phyloP scores from a whole-genome alignment of 2,888 invertebrate genomes.

The Mythimna albipuncta region DNA sequence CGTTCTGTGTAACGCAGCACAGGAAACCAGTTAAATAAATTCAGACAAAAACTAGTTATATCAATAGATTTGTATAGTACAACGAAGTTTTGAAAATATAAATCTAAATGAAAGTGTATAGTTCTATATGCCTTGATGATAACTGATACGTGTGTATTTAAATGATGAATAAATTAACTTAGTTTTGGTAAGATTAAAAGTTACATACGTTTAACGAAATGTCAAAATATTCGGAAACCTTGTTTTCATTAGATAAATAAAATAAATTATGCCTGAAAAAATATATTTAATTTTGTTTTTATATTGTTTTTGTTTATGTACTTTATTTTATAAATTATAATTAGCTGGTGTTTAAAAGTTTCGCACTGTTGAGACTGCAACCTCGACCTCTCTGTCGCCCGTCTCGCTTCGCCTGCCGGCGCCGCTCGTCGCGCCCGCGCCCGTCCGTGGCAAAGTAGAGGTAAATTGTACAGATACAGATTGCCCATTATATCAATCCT shows the following conservation, averaged over 20 bases:
- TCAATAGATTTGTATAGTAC: neutral
- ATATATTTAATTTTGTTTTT: too few species aligned
- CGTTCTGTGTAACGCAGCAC: constrained; percentile 58
- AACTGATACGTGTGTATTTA: neutral
- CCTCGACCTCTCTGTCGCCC: neutral
- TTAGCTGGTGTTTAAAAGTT: too few species aligned
- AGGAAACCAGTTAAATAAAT: constrained; percentile 15
- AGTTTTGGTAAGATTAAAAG: neutral
- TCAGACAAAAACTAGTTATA: too few species aligned
- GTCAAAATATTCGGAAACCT: constrained; percentile 10
- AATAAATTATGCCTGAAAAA: too few species aligned
- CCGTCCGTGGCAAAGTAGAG: too few species aligned
- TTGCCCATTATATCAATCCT: neutral
- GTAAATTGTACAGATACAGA: constrained; percentile 5
- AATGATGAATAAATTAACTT: neutral
- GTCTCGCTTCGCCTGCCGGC: too few species aligned
- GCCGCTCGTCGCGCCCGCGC: too few species aligned
- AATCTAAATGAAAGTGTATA: neutral
- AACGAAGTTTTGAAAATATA: neutral
- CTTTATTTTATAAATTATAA: too few species aligned
- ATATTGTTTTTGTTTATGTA: too few species aligned
- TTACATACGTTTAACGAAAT: neutral
- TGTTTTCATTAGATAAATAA: too few species aligned
- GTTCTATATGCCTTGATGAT: neutral
- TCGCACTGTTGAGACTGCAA: too few species aligned